phyloP scores from a whole-genome alignment of 2,113 vertebrate genomes.

The Ophthalmotilapia sp. region DNA sequence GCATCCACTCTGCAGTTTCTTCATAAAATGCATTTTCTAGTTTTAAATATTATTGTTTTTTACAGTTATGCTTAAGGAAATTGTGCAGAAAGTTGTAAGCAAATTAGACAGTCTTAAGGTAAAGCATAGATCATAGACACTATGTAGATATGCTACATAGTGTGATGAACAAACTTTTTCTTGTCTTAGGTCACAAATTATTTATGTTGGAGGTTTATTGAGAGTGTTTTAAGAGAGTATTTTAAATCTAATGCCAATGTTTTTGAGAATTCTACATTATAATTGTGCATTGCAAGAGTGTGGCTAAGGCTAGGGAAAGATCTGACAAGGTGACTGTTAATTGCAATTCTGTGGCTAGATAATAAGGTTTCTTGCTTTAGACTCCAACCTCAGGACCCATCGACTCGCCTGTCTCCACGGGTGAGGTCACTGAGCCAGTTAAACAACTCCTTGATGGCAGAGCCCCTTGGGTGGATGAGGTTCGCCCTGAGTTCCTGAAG shows the following conservation, averaged over 20 bases:
- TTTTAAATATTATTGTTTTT: background rate
- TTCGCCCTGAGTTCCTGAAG: background rate
- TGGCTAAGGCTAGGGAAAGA: background rate
- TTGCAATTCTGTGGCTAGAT: background rate
- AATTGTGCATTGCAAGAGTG: background rate
- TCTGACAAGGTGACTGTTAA: background rate
- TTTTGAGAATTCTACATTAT: background rate
- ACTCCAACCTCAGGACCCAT: background rate
- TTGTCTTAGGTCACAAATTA: background rate
- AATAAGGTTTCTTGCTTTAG: background rate
- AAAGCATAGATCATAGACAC: background rate
- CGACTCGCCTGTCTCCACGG: background rate
- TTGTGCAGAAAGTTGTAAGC: background rate
- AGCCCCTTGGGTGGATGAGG: background rate
- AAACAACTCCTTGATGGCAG: background rate
- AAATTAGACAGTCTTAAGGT: background rate
- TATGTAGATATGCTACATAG: background rate
- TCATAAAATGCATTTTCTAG: background rate
- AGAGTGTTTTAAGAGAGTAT: background rate
- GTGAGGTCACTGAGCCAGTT: background rate
- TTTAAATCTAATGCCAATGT: background rate
- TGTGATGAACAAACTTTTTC: background rate
- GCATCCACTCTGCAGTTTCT: background rate
- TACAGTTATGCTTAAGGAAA: background rate
- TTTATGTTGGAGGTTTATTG: background rate